A percentile compares a stretch with the other conserved stretches of the same genome.
Evolutionary conservation across 2,888 invertebrate genomes (phyloP).

Genomic region (Laspeyria flexula): DNA sequence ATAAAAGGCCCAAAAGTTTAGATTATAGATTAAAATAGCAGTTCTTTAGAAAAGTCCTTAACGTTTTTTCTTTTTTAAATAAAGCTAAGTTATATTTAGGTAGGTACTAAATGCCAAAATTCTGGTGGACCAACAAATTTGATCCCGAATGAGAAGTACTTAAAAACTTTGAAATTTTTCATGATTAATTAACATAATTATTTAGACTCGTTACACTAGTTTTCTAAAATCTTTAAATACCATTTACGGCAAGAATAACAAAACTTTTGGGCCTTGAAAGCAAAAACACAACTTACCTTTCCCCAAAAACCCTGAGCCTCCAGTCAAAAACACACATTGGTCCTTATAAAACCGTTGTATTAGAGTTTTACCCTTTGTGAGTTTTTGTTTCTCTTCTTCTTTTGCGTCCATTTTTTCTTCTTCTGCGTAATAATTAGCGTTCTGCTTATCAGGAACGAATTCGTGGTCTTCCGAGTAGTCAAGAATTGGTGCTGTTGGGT

Average conservation of each 20-base stretch:
- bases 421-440: conserved; percentile 78
- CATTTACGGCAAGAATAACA: not conserved
- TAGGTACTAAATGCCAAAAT: too few relatives aligned
- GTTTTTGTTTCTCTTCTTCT: conserved; percentile 75
- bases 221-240: too few relatives aligned
- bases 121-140: too few relatives aligned
- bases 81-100: too few relatives aligned
- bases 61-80: too few relatives aligned
- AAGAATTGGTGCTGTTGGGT: conserved; percentile 70
- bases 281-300: conserved; percentile 68
- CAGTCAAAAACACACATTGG: conserved; percentile 80
- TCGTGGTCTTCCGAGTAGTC: conserved; percentile 84
- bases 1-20: conserved; percentile 4
- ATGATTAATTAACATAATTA: too few relatives aligned
- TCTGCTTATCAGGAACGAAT: conserved; percentile 79
- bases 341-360: conserved; percentile 75
- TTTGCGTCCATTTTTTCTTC: conserved; percentile 76
- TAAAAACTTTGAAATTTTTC: too few relatives aligned
- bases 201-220: too few relatives aligned
- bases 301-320: conserved; percentile 80
- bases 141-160: too few relatives aligned
- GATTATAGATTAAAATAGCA: too few relatives aligned
- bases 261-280: conserved; percentile 11
- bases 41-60: too few relatives aligned
- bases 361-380: conserved; percentile 80